Percentiles rank a stretch among this genome's conserved stretches.
phyloP scores from a whole-genome alignment of 1,140 invertebrate species.

The Brachionus rotundiformis region DNA sequence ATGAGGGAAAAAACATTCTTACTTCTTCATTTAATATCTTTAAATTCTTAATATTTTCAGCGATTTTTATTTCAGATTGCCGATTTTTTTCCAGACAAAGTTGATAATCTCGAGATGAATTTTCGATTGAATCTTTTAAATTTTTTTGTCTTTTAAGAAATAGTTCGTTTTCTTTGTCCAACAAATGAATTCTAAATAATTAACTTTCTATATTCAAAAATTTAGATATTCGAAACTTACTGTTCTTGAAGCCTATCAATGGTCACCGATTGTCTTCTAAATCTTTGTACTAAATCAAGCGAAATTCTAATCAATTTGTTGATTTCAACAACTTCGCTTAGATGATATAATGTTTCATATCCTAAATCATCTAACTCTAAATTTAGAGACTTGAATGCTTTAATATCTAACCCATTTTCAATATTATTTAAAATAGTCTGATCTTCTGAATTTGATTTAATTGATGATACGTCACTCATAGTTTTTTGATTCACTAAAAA shows the following conservation, averaged over 20 bases:
- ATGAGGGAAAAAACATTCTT: neutral
- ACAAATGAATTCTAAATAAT: slow-evolving; percentile 16
- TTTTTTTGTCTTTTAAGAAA: slow-evolving; percentile 24
- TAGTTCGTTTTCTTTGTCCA: slow-evolving; percentile 44
- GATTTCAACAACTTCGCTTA: neutral
- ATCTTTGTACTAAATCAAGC: neutral
- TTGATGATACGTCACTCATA: neutral
- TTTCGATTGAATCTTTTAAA: slow-evolving; percentile 23
- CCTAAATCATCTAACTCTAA: neutral
- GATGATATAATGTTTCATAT: neutral
- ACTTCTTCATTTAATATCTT: slow-evolving; percentile 1
- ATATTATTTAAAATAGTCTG: neutral
- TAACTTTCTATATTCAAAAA: too few species aligned
- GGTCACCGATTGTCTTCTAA: neutral
- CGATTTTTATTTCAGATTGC: slow-evolving; percentile 6
- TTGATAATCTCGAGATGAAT: neutral
- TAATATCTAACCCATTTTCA: neutral
- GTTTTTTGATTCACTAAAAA: neutral
- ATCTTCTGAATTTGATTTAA: neutral
- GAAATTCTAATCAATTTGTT: neutral
- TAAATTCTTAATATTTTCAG: neutral
- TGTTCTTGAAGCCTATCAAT: slow-evolving; percentile 38
- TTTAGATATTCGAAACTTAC: neutral
- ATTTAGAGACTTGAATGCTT: neutral
- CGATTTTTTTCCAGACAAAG: neutral